Percentiles rank a stretch among this genome's conserved stretches.
Conservation (phyloP, 2,888 invertebrate species). For the Macaria liturata region DNA sequence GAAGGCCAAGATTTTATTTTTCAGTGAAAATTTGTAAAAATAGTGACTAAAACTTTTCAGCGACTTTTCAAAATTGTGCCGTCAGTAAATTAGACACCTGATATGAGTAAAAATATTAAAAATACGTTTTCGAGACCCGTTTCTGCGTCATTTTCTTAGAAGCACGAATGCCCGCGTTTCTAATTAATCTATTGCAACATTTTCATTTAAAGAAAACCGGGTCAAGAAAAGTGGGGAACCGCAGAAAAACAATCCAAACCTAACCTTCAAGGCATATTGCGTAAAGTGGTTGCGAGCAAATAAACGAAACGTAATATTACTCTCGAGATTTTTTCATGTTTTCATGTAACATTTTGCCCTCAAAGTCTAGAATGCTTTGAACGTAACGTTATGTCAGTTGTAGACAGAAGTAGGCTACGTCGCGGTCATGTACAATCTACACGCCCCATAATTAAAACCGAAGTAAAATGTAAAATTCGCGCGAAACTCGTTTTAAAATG, state of each 20-base stretch:
- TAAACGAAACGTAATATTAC: conserved; percentile 24
- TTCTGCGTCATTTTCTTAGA: conserved; percentile 29
- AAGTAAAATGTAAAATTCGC: conserved; percentile 45
- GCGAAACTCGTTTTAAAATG: conserved; percentile 45
- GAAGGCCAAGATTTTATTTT: not conserved
- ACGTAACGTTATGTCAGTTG: conserved; percentile 47
- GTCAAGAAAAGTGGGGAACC: conserved; percentile 74
- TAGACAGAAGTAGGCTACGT: conserved; percentile 62
- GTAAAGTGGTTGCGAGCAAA: conserved; percentile 41
- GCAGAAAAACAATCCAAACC: conserved; percentile 53
- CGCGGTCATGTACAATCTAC: conserved; percentile 36
- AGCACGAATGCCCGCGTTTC: conserved; percentile 49
- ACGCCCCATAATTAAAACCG: conserved; percentile 57
- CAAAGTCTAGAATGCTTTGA: conserved; percentile 47
- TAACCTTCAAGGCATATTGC: conserved; percentile 55
- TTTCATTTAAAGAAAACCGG: conserved; percentile 70
- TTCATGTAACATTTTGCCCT: conserved; percentile 29
- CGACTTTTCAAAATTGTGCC: conserved; percentile 5
- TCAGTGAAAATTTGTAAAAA: not conserved
- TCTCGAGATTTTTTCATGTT: not conserved
- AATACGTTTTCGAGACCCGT: conserved; percentile 1
- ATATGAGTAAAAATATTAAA: conserved; percentile 12
- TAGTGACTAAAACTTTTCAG: too few relatives aligned
- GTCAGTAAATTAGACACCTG: conserved; percentile 18
- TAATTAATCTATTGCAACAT: conserved; percentile 70